Conservation (phyloP, 2,888 invertebrate species). For the Sphinx pinastri region DNA sequence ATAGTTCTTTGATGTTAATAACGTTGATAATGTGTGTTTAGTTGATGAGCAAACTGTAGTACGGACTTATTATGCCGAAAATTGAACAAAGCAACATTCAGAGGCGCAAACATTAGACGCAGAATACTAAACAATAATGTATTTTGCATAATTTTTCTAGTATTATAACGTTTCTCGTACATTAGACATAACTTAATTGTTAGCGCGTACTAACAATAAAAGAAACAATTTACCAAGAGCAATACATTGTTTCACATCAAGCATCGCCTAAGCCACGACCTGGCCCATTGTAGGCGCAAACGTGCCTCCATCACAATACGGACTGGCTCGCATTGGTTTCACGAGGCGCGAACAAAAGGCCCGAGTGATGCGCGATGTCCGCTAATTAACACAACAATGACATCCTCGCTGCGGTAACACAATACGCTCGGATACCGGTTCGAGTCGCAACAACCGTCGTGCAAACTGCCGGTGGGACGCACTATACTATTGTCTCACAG, state of each 20-base stretch:
- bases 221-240: no score
- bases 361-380: slow-evolving; percentile 33
- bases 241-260: no score
- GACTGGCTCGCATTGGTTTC: not conserved
- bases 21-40: slow-evolving; percentile 1
- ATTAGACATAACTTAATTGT: no score
- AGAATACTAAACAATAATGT: no score
- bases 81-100: no score
- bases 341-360: slow-evolving; percentile 32
- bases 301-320: not conserved
- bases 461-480: not conserved
- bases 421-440: slow-evolving; percentile 38
- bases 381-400: slow-evolving; percentile 48
- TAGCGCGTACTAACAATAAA: no score
- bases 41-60: not conserved
- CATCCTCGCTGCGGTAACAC: slow-evolving; percentile 40
- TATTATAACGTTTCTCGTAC: no score
- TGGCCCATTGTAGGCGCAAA: not conserved
- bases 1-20: slow-evolving; percentile 15
- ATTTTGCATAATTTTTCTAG: no score
- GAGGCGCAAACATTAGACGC: no score
- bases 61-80: no score
- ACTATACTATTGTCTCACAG: not conserved
- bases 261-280: no score
- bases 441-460: slow-evolving; percentile 17